Percentiles rank a stretch among this genome's conserved stretches.
phyloP scores from a whole-genome alignment of 2,113 vertebrate species.

The Addax nasomaculatus region DNA sequence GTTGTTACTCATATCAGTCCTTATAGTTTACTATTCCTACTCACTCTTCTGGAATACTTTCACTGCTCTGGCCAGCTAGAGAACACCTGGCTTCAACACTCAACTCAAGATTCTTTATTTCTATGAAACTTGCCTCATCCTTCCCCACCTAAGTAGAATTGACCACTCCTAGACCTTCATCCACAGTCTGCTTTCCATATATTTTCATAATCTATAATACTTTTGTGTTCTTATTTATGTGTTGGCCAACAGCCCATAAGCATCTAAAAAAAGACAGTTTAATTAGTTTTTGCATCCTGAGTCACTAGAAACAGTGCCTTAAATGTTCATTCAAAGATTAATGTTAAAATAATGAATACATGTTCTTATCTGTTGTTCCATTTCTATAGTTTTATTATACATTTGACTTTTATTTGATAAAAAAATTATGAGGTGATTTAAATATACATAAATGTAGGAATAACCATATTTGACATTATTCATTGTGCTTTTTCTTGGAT shows the following conservation, averaged over 20 bases:
- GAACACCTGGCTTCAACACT: neutral
- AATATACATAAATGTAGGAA: neutral
- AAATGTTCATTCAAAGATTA: neutral
- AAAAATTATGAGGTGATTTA: neutral
- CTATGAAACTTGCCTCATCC: neutral
- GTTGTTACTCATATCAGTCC: neutral
- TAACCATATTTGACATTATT: neutral
- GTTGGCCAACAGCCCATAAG: neutral
- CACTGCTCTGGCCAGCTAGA: neutral
- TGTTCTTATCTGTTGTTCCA: neutral
- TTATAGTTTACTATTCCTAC: neutral
- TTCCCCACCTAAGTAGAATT: neutral
- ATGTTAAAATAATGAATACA: neutral
- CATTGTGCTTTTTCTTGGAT: neutral
- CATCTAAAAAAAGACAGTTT: neutral
- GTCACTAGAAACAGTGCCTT: neutral
- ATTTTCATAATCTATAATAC: neutral
- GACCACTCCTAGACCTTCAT: neutral
- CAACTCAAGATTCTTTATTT: neutral
- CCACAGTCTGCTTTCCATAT: neutral
- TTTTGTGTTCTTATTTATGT: neutral
- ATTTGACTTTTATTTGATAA: neutral
- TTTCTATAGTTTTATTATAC: neutral
- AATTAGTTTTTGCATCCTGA: neutral
- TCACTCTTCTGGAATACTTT: neutral